phyloP scores from a whole-genome alignment of 2,797 vertebrate genomes.

The Neosalanx taihuensis region DNA sequence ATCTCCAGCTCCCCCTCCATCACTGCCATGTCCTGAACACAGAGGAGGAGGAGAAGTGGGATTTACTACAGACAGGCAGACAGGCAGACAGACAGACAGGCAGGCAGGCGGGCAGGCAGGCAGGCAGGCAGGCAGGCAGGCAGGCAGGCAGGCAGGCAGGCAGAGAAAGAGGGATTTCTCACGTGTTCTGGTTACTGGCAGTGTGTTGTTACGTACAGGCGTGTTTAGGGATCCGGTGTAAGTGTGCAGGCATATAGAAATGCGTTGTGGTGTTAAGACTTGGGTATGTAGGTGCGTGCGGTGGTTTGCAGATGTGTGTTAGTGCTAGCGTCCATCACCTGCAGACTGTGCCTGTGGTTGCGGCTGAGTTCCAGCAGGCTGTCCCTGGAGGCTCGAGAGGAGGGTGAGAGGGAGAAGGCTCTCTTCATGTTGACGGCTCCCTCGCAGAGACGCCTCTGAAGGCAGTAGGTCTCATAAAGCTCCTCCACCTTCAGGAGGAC shows the following conservation, averaged over 20 bases:
- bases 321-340: constrained; percentile 67
- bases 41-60: neutral
- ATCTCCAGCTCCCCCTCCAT: constrained; percentile 90
- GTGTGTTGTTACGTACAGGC: too few relatives aligned
- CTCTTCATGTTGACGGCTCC: constrained; percentile 92
- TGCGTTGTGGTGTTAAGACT: too few relatives aligned
- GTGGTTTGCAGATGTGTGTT: too few relatives aligned
- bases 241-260: too few relatives aligned
- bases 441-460: constrained; percentile 89
- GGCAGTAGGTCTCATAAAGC: constrained; percentile 88
- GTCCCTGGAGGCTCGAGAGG: constrained; percentile 85
- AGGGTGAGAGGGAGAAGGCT: constrained; percentile 84
- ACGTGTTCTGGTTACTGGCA: too few relatives aligned
- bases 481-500: constrained; percentile 84
- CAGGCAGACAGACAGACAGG: neutral
- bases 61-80: neutral
- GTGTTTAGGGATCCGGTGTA: too few relatives aligned
- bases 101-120: neutral
- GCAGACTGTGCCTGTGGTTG: constrained; percentile 86
- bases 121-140: neutral
- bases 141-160: neutral
- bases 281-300: too few relatives aligned
- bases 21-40: constrained; percentile 86
- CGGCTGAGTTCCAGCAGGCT: constrained; percentile 89
- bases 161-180: too few relatives aligned